phyloP scores from a whole-genome alignment of 1,140 invertebrate genomes.

The Tachypleus tridentatus region DNA sequence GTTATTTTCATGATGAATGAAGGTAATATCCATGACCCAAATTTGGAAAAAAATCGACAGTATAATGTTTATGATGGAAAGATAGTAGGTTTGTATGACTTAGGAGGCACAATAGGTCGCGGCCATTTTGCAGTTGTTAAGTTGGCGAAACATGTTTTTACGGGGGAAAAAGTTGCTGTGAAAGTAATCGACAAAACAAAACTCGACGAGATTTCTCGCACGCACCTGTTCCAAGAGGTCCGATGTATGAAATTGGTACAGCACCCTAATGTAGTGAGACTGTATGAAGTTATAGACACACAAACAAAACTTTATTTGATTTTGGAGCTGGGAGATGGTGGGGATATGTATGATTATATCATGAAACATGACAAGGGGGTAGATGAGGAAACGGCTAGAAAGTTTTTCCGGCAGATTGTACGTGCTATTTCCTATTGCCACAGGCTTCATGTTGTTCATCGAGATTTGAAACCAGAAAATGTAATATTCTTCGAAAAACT shows the following conservation, averaged over 20 bases:
- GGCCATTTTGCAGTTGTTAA: slow-evolving; percentile 99
- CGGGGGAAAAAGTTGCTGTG: slow-evolving; percentile 56
- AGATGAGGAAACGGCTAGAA: slow-evolving; percentile 58
- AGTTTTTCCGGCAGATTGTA: slow-evolving; percentile 60
- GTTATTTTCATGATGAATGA: too few species aligned
- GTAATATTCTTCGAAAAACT: slow-evolving; percentile 98
- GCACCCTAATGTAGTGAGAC: slow-evolving; percentile 91
- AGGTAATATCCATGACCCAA: too few species aligned
- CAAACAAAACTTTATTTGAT: slow-evolving; percentile 86
- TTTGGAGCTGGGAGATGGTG: slow-evolving; percentile 94
- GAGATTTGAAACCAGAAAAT: slow-evolving; percentile 98
- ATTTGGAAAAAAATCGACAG: too few species aligned
- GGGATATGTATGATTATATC: slow-evolving; percentile 98
- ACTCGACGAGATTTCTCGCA: slow-evolving; percentile 87
- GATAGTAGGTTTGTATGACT: slow-evolving; percentile 92
- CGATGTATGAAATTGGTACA: slow-evolving; percentile 98
- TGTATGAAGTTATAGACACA: slow-evolving; percentile 97
- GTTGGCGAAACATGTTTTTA: slow-evolving; percentile 95
- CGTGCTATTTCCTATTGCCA: slow-evolving; percentile 94
- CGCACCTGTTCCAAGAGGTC: slow-evolving; percentile 71
- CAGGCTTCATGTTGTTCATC: slow-evolving; percentile 82
- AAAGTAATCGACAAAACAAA: slow-evolving; percentile 95
- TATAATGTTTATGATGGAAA: slow-evolving; percentile 46
- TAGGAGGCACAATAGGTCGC: slow-evolving; percentile 79
- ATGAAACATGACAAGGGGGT: slow-evolving; percentile 79